A percentile compares a stretch with the other conserved stretches of the same genome.
These are phyloP conservation scores for Nymphalis c-album DNA, from an alignment of 2,888 invertebrate genomes.

Conservation along the genomic window DNA sequence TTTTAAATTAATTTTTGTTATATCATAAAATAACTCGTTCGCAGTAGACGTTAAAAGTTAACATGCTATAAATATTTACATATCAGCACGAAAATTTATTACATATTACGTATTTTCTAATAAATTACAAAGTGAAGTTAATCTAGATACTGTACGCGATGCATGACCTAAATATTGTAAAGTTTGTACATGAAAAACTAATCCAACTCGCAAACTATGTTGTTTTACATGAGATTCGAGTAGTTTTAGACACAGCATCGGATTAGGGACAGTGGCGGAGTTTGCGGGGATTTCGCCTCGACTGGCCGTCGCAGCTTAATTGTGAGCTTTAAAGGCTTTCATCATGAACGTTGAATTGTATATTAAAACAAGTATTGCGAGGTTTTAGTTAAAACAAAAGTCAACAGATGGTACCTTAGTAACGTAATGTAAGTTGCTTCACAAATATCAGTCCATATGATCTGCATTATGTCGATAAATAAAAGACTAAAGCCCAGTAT, in stretches of 20 bases:
- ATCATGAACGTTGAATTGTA: slow-evolving; percentile 34
- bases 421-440: too few species aligned
- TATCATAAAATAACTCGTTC: not conserved
- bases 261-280: slow-evolving; percentile 47
- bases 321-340: slow-evolving; percentile 51
- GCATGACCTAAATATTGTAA: slow-evolving; percentile 32
- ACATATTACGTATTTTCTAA: not conserved
- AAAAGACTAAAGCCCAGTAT: too few species aligned
- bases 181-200: slow-evolving; percentile 36
- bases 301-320: slow-evolving; percentile 49
- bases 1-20: too few species aligned
- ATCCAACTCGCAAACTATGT: slow-evolving; percentile 45
- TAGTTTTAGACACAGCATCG: slow-evolving; percentile 45
- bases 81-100: not conserved
- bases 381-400: not conserved
- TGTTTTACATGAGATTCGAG: slow-evolving; percentile 44
- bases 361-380: slow-evolving; percentile 10
- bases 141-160: slow-evolving; percentile 11
- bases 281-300: slow-evolving; percentile 44
- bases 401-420: too few species aligned
- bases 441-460: too few species aligned
- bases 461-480: too few species aligned
- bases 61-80: not conserved
- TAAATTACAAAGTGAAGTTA: slow-evolving; percentile 4
- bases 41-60: not conserved